Conservation (phyloP, 2,797 vertebrate species). For the Lophotriccus pileatus region DNA sequence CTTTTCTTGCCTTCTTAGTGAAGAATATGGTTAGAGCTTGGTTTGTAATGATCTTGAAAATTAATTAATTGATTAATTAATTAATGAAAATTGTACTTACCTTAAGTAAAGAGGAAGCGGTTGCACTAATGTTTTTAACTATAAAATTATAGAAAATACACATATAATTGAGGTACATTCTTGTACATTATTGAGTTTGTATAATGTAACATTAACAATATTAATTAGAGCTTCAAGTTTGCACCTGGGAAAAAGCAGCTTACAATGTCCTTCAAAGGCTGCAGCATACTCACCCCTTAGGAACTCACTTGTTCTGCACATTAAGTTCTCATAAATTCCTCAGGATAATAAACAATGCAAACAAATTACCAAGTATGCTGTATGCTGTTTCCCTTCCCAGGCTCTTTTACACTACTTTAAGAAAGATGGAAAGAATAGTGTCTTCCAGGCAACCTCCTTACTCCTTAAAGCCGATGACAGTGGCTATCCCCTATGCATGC, state of each 20-base stretch:
- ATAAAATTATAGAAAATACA: not conserved
- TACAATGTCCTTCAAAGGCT: not conserved
- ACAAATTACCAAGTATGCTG: not conserved
- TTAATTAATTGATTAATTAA: not conserved
- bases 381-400: not conserved
- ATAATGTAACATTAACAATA: not conserved
- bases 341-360: not conserved
- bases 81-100: not conserved
- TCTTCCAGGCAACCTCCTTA: not conserved
- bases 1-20: not conserved
- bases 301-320: not conserved
- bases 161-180: not conserved
- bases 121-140: not conserved
- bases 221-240: not conserved
- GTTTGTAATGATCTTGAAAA: not conserved
- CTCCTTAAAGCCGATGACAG: rapidly evolving
- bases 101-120: not conserved
- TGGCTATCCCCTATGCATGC: not conserved
- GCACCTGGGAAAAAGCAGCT: not conserved
- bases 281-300: not conserved
- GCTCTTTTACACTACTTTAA: not conserved
- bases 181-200: not conserved
- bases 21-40: not conserved
- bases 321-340: not conserved
- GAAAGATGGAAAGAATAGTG: not conserved